A percentile compares a stretch with the other conserved stretches of the same genome.
Evolutionary conservation across 23 tunicate species (phyloP).

Genomic region (Trididemnum nubilum): DNA sequence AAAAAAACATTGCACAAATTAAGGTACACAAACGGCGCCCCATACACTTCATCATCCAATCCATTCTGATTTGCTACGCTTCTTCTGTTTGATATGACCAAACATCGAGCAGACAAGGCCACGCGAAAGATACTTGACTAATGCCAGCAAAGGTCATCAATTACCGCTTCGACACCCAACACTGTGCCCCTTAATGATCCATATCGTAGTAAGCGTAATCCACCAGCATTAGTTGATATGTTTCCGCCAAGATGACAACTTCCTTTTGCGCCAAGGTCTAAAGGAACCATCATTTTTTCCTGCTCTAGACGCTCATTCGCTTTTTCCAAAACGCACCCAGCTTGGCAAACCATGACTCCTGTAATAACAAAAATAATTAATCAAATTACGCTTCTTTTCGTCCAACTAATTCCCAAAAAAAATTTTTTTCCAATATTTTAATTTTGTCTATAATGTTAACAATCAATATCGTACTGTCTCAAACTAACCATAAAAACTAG

Average conservation of each 20-base stretch:
- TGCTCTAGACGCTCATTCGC: constrained; percentile 41
- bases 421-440: background rate
- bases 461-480: too few relatives aligned
- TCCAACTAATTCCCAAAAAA: too few relatives aligned
- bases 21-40: too few relatives aligned
- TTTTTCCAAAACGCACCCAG: constrained; percentile 89
- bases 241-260: constrained; percentile 99
- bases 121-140: too few relatives aligned
- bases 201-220: constrained; percentile 86
- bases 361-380: constrained; percentile 2
- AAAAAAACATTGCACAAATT: too few relatives aligned
- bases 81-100: too few relatives aligned
- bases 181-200: constrained; percentile 90
- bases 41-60: too few relatives aligned
- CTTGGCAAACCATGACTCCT: constrained; percentile 85
- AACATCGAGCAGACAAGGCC: too few relatives aligned
- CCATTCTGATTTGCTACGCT: too few relatives aligned
- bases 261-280: constrained; percentile 98
- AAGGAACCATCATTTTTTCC: constrained; percentile 67
- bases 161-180: constrained; percentile 91
- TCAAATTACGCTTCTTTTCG: too few relatives aligned
- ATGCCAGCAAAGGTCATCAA: too few relatives aligned
- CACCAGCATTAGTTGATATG: constrained; percentile 97
- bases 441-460: background rate
- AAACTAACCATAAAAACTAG: too few relatives aligned